Evolutionary conservation across 2,113 vertebrate genomes (phyloP).

Genomic region (Machaerirhynchus nigripectus): DNA sequence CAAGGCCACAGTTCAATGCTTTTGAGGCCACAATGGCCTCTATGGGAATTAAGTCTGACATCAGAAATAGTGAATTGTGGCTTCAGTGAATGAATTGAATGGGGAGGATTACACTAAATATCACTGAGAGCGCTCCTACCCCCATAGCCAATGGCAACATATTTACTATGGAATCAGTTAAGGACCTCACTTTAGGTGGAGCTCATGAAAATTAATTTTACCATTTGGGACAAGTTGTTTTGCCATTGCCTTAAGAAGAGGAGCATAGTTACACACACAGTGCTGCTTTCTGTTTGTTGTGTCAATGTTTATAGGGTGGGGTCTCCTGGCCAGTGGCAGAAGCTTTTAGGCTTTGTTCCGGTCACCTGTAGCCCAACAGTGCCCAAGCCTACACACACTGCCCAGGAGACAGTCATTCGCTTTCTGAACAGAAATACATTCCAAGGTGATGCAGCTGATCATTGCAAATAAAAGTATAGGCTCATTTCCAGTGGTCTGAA

Average conservation of each 20-base stretch:
- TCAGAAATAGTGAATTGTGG: conserved; percentile 26
- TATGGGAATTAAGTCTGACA: conserved; percentile 19
- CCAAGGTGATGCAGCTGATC: not conserved
- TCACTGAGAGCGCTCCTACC: not conserved
- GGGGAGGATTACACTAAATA: not conserved
- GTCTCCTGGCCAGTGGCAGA: not conserved
- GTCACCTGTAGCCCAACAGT: not conserved
- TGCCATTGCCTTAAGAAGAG: not conserved
- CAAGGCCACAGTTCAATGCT: conserved; percentile 26
- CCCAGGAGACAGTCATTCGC: not conserved
- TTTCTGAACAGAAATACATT: not conserved
- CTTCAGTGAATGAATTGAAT: conserved; percentile 35
- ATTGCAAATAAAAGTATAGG: not conserved
- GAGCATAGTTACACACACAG: not conserved
- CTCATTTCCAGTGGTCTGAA: not conserved
- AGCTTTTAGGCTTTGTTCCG: not conserved
- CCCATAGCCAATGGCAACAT: not conserved
- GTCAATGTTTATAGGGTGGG: not conserved
- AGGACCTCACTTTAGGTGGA: not conserved
- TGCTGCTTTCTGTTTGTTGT: not conserved
- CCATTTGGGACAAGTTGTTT: not conserved
- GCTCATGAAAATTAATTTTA: not conserved
- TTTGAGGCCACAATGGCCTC: conserved; percentile 1
- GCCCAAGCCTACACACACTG: not conserved
- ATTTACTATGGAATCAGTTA: not conserved